Conservation (phyloP, 2,888 invertebrate species). For the Protonemura montana region DNA sequence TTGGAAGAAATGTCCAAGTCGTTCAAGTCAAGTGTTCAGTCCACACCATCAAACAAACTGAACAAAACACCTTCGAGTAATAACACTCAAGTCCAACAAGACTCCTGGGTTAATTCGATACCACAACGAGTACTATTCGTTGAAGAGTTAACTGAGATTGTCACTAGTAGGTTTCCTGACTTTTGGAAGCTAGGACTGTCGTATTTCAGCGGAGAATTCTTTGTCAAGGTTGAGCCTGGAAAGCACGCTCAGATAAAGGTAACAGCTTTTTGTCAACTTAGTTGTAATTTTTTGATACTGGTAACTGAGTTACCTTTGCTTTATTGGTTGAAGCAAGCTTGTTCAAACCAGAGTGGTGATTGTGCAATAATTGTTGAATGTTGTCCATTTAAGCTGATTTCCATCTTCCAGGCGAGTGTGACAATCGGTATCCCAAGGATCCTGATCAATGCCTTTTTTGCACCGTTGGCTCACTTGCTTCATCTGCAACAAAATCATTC, state of each 20-base stretch:
- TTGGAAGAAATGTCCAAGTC: constrained; percentile 46
- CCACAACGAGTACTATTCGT: constrained; percentile 79
- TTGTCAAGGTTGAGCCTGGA: constrained; percentile 75
- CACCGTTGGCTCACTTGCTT: no score
- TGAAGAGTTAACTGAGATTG: constrained; percentile 79
- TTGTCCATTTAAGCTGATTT: no score
- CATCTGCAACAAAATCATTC: no score
- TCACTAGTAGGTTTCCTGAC: constrained; percentile 83
- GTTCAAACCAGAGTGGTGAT: no score
- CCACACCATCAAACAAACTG: constrained; percentile 27
- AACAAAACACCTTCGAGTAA: constrained; percentile 38
- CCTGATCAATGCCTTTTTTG: no score
- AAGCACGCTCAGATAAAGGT: constrained; percentile 82
- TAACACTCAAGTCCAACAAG: constrained; percentile 39
- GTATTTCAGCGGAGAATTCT: constrained; percentile 89
- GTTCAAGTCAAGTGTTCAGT: constrained; percentile 41
- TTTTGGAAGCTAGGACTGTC: constrained; percentile 95
- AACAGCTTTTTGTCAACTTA: constrained; percentile 15
- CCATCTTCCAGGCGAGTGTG: no score
- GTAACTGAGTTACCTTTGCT: no score
- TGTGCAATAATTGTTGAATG: no score
- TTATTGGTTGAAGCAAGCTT: no score
- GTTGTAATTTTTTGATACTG: no score
- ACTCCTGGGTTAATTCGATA: constrained; percentile 53
- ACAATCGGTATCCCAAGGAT: no score